Base-by-base conservation (phyloP, 2,113 vertebrate species). In the Aptenodytes forsteri region DNA sequence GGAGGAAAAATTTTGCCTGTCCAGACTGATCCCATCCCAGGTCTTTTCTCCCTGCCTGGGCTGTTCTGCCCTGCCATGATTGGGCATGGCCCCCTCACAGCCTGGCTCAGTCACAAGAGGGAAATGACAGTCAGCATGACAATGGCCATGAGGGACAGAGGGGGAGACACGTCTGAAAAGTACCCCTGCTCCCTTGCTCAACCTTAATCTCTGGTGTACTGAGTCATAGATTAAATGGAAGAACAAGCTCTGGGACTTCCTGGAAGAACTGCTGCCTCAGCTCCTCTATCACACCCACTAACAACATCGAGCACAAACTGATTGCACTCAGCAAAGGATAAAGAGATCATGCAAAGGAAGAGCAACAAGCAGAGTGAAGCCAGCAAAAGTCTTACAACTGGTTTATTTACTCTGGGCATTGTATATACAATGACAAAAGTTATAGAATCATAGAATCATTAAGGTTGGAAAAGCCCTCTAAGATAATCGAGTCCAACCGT, bases 231-330 rank as follows among this genome's bases (percentile, higher is more conserved):
- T n/a, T 42, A 91, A 65, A 64, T 50, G 13, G 83, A 54, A 93
- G 46, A 89, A 44, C n/a, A 58, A 52, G 70, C 32, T 90, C 52
- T 52, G 55, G 47, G 62, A 40, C 29, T 88, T 93, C 71, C 77
- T 91, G 40, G 40, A 89, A 61, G 85, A 97, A 78, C 21, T 50
- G 59, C 70, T 96, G 78, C 75, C 52, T 97, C 87, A 94, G 62
- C 79, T 91, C 69, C 73, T 90, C 23, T 46, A 76, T 69, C n/a
- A 77, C 66, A 81, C 42, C 59, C 73, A 56, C 36, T 89, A 83
- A 83, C 62, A 90, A 34, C 49, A 70, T 23, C 6, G 1, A 91
- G 70, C 47, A 86, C 30, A 85, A 52, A 52, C 32, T 62, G 55
- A 73, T 54, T 85, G 40, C 59, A 38, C 62, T 90, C 47, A 38